These are phyloP conservation scores for Porites lutea DNA, from an alignment of 64 coral and sea anemone species.

Conservation along the genomic window DNA sequence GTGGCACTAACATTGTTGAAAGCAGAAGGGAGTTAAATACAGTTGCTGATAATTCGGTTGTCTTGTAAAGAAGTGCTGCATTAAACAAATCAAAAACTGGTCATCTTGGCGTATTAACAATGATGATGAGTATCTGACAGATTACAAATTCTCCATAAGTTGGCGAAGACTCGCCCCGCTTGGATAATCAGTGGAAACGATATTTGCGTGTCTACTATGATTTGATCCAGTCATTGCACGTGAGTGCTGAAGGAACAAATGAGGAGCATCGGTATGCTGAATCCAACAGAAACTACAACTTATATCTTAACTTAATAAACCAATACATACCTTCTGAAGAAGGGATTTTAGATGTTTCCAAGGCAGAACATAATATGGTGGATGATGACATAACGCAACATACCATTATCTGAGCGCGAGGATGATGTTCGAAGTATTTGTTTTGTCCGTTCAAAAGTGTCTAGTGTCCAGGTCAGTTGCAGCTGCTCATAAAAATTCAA, in stretches of 20 bases:
- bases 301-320: neutral
- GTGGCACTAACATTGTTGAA: too few relatives aligned
- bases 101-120: too few relatives aligned
- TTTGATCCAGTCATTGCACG: neutral
- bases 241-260: neutral
- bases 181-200: too few relatives aligned
- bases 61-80: too few relatives aligned
- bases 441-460: conserved; percentile 29
- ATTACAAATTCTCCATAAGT: too few relatives aligned
- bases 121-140: too few relatives aligned
- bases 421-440: conserved; percentile 24
- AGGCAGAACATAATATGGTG: neutral
- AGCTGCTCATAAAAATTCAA: conserved; percentile 25
- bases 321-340: conserved; percentile 1
- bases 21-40: too few relatives aligned
- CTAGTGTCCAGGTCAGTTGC: conserved; percentile 56
- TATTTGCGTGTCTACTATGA: too few relatives aligned
- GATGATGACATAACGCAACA: conserved; percentile 6
- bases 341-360: neutral
- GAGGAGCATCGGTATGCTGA: neutral
- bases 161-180: too few relatives aligned
- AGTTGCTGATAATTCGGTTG: too few relatives aligned
- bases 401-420: neutral
- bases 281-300: neutral
- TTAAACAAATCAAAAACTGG: too few relatives aligned